Evolutionary conservation across 2,113 vertebrate genomes (phyloP), one percentile per base, ranked within the genome.

Genomic region (Psephotus haematonotus): DNA sequence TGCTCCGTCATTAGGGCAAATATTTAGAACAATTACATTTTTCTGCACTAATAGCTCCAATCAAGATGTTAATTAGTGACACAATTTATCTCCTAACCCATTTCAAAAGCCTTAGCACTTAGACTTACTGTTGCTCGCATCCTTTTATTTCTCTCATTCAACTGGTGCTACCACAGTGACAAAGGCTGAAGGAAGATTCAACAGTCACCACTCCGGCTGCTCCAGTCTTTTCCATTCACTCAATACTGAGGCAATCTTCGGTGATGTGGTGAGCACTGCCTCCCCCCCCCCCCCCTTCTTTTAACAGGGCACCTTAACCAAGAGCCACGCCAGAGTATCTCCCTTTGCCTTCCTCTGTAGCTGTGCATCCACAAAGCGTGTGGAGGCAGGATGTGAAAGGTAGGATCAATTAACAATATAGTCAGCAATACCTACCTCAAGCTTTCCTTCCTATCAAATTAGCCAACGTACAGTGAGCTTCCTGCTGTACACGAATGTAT

Each of bases 61-160:
- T 88, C 64, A 49, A 95, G 82, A 87, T 90, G 64, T 46, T 96
- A 94, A 95, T 96, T 97, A 94, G 82, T 53, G 77, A 82, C 92
- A 90, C 80, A 89, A 90, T 84, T 95, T 93, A 96, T 93, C 71
- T 91, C 67, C 6, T 28, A 97, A 86, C 52, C 63, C 90, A 91
- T 64, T 92, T 97, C 75, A 93, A 92, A 97, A 96, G 95, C 95
- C 89, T 89, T 90, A 97, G 89, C 94, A 86, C 95, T 96, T 96
- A 23, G 75, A 99, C 99, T 99, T 99, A 99, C 99, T 98, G 98
- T 99, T 97, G 98, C 98, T 98, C 98, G 98, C 98, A 99, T 99
- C 96, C 97, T 98, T 98, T 97, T 96, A 97, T 96, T 98, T 98
- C 92, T 98, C 97, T 99, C 98, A 99, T 98, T 98, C 98, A 98